Evolutionary conservation across 2,888 invertebrate species (phyloP).

Genomic region (Melieria picta): DNA sequence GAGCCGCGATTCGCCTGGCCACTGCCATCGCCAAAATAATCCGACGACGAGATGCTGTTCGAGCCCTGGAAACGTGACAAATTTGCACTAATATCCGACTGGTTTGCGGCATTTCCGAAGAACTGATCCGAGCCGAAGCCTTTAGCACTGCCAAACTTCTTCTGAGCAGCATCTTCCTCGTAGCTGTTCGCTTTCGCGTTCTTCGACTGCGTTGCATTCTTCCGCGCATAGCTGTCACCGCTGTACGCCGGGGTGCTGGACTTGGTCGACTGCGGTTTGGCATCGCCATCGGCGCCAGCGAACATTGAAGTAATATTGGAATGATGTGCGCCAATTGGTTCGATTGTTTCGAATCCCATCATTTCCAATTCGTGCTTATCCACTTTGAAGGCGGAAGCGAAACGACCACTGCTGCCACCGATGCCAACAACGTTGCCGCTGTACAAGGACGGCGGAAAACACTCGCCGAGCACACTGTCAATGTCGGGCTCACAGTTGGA

Average conservation of each 20-base stretch:
- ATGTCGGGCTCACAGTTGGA: conserved; percentile 10
- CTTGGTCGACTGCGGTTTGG: conserved; percentile 45
- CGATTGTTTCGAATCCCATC: conserved; percentile 64
- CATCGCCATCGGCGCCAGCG: conserved; percentile 47
- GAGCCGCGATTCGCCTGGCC: conserved; percentile 52
- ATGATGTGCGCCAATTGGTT: conserved; percentile 62
- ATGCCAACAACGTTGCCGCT: conserved; percentile 43
- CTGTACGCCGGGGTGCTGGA: conserved; percentile 14
- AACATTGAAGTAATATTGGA: conserved; percentile 65
- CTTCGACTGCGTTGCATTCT: conserved; percentile 33
- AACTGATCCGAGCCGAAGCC: conserved; percentile 98
- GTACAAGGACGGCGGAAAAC: conserved; percentile 51
- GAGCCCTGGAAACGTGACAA: conserved; percentile 89
- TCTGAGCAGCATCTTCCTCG: conserved; percentile 81
- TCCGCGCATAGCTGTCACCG: conserved; percentile 40
- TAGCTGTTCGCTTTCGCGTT: conserved; percentile 30
- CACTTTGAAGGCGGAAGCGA: conserved; percentile 46
- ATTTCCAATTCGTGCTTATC: conserved; percentile 62
- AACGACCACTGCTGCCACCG: conserved; percentile 34
- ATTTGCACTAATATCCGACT: conserved; percentile 68
- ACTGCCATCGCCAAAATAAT: conserved; percentile 81
- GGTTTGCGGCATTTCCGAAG: conserved; percentile 76
- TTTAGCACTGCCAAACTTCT: conserved; percentile 97
- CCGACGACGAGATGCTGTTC: conserved; percentile 94
- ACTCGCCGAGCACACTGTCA: conserved; percentile 22